These are phyloP conservation scores for Pomacea maculata DNA, from an alignment of 1,140 invertebrate genomes.

Conservation along the genomic window DNA sequence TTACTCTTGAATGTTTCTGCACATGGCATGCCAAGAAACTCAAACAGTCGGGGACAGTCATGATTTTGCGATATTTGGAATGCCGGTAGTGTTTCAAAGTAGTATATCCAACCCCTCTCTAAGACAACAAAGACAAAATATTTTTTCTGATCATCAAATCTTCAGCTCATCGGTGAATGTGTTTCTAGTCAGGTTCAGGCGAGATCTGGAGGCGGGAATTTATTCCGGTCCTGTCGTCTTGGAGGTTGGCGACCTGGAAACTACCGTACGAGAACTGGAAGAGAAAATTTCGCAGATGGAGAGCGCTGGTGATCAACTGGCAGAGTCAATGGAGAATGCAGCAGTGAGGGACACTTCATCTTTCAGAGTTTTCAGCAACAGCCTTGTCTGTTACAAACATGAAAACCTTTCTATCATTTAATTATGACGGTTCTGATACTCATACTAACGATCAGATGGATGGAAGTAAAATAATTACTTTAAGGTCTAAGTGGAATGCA, in stretches of 20 bases:
- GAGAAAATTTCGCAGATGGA: constrained; percentile 62
- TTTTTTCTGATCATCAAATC: background rate
- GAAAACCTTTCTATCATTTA: background rate
- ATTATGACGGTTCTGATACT: no score
- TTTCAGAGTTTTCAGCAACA: background rate
- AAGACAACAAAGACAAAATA: no score
- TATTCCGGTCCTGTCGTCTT: constrained; percentile 27
- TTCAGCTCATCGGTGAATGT: background rate
- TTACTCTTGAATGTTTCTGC: no score
- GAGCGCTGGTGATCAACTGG: constrained; percentile 61
- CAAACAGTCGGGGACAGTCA: no score
- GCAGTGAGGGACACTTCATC: constrained; percentile 52
- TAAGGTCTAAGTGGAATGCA: no score
- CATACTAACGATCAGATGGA: no score
- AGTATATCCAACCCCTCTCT: no score
- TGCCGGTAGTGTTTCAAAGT: no score
- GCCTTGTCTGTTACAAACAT: background rate
- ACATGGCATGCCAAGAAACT: no score
- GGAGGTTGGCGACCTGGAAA: constrained; percentile 35
- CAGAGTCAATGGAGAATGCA: constrained; percentile 61
- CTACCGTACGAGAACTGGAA: constrained; percentile 57
- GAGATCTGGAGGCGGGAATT: constrained; percentile 28
- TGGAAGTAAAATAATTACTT: no score
- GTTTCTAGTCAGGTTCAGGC: constrained; percentile 37
- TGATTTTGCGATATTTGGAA: no score